phyloP scores from a whole-genome alignment of 2,888 invertebrate genomes.

The Ichneumon xanthorius region DNA sequence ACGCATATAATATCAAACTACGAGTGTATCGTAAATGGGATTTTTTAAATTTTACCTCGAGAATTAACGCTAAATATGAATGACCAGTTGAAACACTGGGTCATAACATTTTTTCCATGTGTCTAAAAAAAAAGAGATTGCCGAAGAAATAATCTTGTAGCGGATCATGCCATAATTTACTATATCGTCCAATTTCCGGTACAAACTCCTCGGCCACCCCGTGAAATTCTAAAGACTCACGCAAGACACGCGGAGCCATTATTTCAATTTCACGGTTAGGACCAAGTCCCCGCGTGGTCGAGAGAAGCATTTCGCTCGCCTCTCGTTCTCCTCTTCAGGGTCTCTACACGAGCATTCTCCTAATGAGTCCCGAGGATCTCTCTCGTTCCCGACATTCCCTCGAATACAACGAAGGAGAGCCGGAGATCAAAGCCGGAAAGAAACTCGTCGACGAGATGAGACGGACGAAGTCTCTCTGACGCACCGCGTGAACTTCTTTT shows the following conservation, averaged over 20 bases:
- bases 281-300: constrained; percentile 19
- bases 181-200: constrained; percentile 42
- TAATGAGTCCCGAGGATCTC: constrained; percentile 69
- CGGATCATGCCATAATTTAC: constrained; percentile 22
- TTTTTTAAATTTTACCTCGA: background rate
- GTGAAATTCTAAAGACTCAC: constrained; percentile 58
- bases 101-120: background rate
- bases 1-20: background rate
- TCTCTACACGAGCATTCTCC: constrained; percentile 60
- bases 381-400: constrained; percentile 67
- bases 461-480: constrained; percentile 42
- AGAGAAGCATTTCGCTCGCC: constrained; percentile 45
- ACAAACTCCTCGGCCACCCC: constrained; percentile 31
- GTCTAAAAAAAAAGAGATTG: background rate
- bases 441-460: constrained; percentile 56
- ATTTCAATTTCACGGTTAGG: constrained; percentile 76
- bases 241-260: constrained; percentile 69
- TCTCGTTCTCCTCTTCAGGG: constrained; percentile 41
- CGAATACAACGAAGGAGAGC: constrained; percentile 58
- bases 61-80: background rate
- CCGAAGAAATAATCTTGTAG: background rate
- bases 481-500: constrained; percentile 48
- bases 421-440: constrained; percentile 65
- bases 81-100: background rate
- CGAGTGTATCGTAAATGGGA: background rate